Base-by-base conservation (phyloP, 2,888 invertebrate species). In the Ophraella communa region DNA sequence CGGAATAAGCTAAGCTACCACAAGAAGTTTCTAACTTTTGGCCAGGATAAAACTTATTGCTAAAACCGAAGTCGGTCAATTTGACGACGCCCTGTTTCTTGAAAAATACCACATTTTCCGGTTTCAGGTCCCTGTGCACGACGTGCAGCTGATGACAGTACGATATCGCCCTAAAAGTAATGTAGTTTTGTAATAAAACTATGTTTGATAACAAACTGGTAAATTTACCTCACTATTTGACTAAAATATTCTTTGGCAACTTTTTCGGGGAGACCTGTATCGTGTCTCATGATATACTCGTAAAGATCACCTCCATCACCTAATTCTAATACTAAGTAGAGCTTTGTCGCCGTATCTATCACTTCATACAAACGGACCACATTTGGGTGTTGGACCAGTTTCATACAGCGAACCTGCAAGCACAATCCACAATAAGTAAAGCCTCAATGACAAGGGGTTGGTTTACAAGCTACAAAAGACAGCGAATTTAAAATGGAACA, bases 41-140 rank as follows among this genome's bases (percentile, higher is more conserved):
- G 54, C 98, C 98, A 20, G 98, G 98, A 79, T 92, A 94, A 83
- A 94, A 94, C 83, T 92, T 91, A 86, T 99, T 99, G 84, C 98
- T 98, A 81, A 90, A 92, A 72, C 97, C 99, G 85, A 99, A 99
- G 84, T 99, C 99, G 67, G 99, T 99, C 79, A 99, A 87, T 85
- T 99, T 99, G 30, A 99, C 98, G 81, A 96, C 89, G 63, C 96
- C 96, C 76, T 95, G 86, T 84, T 96, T 95, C 84, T 98, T 96
- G 83, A 99, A 99, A 85, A 98, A 98, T 54, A 99, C 97, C 65
- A 99, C 98, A 86, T 99, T 99, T 84, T 99, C 99, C 11, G 98
- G 99, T 84, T 99, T 99, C 72, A 99, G 87, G 85, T 99, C 99
- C 72, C 99, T 88, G 79, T 93, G 93, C 14, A 93, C 85, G 23